A percentile compares a stretch with the other conserved stretches of the same genome.
These are phyloP conservation scores for Epinephelus fuscoguttatus DNA, from an alignment of 2,113 vertebrate species.

Conservation along the genomic window DNA sequence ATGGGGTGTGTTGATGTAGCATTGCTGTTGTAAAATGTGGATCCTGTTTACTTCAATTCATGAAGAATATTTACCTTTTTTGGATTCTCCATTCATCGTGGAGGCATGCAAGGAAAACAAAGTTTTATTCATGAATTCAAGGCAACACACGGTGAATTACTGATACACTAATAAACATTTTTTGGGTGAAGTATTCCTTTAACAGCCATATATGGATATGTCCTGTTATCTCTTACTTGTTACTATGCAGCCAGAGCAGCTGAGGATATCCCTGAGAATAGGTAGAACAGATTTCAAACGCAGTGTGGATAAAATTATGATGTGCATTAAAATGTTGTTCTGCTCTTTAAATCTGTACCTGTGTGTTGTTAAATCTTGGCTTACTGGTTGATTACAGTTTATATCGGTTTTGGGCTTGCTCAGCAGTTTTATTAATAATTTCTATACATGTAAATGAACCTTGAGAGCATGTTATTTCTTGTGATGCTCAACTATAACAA, in stretches of 20 bases:
- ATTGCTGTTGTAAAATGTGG: too few relatives aligned
- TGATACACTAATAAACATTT: too few relatives aligned
- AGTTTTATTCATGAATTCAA: too few relatives aligned
- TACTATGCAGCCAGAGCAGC: not conserved
- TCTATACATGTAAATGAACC: not conserved
- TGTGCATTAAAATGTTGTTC: not conserved
- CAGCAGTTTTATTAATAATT: not conserved
- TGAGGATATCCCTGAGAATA: not conserved
- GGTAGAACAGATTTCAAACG: not conserved
- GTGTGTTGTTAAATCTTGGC: not conserved
- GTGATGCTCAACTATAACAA: slow-evolving; percentile 48
- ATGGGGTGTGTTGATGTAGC: too few relatives aligned
- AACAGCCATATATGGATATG: too few relatives aligned
- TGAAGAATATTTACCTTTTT: too few relatives aligned
- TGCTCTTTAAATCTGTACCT: not conserved
- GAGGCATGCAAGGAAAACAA: too few relatives aligned
- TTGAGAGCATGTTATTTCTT: not conserved
- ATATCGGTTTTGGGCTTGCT: not conserved
- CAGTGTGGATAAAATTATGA: not conserved
- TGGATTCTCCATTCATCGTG: too few relatives aligned
- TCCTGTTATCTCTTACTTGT: too few relatives aligned
- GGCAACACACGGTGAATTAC: too few relatives aligned
- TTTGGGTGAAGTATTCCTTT: too few relatives aligned
- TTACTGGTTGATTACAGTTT: not conserved
- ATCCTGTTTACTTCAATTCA: too few relatives aligned